These are phyloP conservation scores for Aradus depressus DNA, from an alignment of 2,888 invertebrate species.

Conservation along the genomic window DNA sequence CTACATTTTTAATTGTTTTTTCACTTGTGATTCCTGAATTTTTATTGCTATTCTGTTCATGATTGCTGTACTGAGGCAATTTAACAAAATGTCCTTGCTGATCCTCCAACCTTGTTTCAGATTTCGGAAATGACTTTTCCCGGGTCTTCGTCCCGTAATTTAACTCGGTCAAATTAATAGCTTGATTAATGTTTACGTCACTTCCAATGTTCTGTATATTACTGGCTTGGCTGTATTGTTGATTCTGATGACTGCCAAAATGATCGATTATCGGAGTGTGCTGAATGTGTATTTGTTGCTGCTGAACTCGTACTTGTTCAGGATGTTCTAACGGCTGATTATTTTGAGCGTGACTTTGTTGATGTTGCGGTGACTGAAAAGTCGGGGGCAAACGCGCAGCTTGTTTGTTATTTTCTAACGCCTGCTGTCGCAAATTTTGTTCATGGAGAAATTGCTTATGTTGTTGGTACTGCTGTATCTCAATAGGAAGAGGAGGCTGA, in stretches of 20 bases:
- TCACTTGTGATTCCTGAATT: too few species aligned
- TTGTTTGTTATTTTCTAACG: constrained; percentile 30
- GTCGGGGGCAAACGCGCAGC: constrained; percentile 1
- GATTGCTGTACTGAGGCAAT: too few species aligned
- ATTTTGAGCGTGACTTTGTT: not conserved
- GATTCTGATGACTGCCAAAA: not conserved
- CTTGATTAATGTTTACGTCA: too few species aligned
- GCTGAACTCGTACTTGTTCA: constrained; percentile 10
- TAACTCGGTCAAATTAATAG: too few species aligned
- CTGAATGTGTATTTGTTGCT: constrained; percentile 16
- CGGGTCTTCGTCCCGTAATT: too few species aligned
- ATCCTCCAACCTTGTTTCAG: too few species aligned
- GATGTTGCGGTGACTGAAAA: not conserved
- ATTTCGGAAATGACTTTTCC: too few species aligned
- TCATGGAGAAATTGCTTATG: constrained; percentile 33
- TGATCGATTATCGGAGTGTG: constrained; percentile 10
- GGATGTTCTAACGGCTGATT: constrained; percentile 1
- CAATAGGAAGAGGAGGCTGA: constrained; percentile 17
- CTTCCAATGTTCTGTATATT: too few species aligned
- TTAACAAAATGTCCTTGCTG: too few species aligned
- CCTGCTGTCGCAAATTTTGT: constrained; percentile 36
- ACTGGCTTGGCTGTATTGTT: not conserved
- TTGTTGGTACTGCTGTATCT: constrained; percentile 27
- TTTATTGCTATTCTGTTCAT: too few species aligned
- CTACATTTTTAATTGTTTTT: too few species aligned